Evolutionary conservation across 2,113 vertebrate species (phyloP).

Genomic region (Sylvietta virens): DNA sequence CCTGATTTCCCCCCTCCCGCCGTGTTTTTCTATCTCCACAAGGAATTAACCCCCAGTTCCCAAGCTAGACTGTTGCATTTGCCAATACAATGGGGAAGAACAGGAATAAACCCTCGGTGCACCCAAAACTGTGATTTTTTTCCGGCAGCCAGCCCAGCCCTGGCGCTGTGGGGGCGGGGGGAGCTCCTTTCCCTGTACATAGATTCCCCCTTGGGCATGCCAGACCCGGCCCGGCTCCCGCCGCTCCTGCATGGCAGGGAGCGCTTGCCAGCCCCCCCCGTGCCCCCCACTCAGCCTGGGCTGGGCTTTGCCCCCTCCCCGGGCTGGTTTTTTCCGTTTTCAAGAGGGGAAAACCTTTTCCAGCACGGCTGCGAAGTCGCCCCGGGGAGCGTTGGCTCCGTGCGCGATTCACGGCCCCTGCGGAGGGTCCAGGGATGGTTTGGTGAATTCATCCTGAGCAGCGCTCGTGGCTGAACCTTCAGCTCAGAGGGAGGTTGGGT

Average conservation of each 20-base stretch:
- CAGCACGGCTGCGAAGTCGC: background rate
- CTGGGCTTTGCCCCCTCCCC: background rate
- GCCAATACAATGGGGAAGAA: conserved; percentile 30
- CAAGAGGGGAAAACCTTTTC: background rate
- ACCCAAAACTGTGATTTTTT: conserved; percentile 47
- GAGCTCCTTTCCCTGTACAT: conserved; percentile 19
- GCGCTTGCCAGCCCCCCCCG: background rate
- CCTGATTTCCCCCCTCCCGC: background rate
- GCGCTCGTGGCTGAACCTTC: accelerated
- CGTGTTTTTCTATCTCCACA: background rate
- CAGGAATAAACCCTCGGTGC: conserved; percentile 6
- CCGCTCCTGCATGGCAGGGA: conserved; percentile 77
- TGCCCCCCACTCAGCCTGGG: background rate
- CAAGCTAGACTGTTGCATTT: conserved; percentile 56
- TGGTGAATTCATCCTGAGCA: accelerated
- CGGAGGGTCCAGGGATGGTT: accelerated
- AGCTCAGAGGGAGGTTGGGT: background rate
- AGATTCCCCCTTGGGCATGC: background rate
- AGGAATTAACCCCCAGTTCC: background rate
- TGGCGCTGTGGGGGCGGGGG: background rate
- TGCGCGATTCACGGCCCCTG: background rate
- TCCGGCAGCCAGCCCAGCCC: background rate
- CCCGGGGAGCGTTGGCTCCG: accelerated
- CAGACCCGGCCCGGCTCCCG: conserved; percentile 52
- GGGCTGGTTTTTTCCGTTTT: accelerated